phyloP scores from a whole-genome alignment of 2,797 vertebrate genomes.

The Tenualosa thibaudeaui region DNA sequence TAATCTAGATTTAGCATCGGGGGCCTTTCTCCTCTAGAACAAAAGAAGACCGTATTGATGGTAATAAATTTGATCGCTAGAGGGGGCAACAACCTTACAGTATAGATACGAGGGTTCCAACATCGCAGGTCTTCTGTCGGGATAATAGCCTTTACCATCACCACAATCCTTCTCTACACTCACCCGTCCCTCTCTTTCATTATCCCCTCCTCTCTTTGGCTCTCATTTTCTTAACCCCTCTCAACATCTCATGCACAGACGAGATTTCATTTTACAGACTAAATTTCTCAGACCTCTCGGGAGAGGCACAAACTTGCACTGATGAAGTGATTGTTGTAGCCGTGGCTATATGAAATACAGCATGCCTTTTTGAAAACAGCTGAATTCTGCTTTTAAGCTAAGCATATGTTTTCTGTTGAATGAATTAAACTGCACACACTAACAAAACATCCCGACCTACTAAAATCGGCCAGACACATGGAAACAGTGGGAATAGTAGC shows the following conservation, averaged over 20 bases:
- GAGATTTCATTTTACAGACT: background rate
- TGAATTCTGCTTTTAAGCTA: background rate
- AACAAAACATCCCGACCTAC: background rate
- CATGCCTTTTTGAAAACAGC: background rate
- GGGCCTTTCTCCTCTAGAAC: slow-evolving; percentile 59
- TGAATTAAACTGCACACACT: background rate
- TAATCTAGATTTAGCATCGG: slow-evolving; percentile 1
- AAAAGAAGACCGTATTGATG: slow-evolving; percentile 57
- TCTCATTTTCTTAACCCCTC: background rate
- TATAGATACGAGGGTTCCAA: slow-evolving; percentile 33
- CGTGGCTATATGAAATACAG: background rate
- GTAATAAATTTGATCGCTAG: slow-evolving; percentile 70
- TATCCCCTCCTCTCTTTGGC: background rate
- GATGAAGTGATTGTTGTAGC: no score
- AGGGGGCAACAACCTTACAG: slow-evolving; percentile 71
- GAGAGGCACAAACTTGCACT: background rate
- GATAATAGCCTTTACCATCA: slow-evolving; percentile 43
- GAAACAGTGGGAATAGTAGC: background rate
- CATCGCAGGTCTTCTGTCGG: slow-evolving; percentile 26
- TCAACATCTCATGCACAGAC: no score
- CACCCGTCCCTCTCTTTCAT: slow-evolving; percentile 14
- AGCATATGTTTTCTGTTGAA: background rate
- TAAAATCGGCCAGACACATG: background rate
- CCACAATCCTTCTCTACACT: slow-evolving; percentile 37
- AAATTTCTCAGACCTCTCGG: no score